Evolutionary conservation across 2,797 vertebrate genomes (phyloP), one percentile per base, ranked within the genome.

Genomic region (Staurois parvus): DNA sequence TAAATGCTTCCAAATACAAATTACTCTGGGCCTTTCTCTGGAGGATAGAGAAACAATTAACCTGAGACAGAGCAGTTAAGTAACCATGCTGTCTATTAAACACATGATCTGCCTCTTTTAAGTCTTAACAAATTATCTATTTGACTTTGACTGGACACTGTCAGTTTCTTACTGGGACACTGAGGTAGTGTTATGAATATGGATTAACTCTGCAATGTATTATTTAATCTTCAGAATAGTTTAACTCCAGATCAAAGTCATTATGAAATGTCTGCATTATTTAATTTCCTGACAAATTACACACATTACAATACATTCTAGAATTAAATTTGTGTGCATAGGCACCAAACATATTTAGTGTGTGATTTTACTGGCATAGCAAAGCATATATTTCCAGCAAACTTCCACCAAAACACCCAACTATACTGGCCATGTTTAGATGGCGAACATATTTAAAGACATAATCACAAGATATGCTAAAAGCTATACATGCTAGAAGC

Each of bases 171-270:
- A 29, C 77, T 45, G 29, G 64, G 64, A 78, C 62, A 78, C 21
- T 67, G 64, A 45, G 10, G 17, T 29, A 12, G 64, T 48, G 24
- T 68, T 68, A 79, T 79, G 77, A 79, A 68, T 79, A 79, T 79
- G 64, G 37, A 79, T 68, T 48, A 79, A 45, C 4, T 45, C 40
- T 40, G 13, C 30, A 69, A 79, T 68, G 40, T 68, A 79, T 68
- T 48, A 68, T 68, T 79, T 68, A 79, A 79, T 42, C 64, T 79
- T 2, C 28, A 30, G 28, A 28, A 79, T 48, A 79, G 34, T 68
- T 67, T 45, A 68, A 68, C 21, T 42, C 40, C 28, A 79, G 77
- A 79, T 68, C 32, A 67, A 79, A 45, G 77, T 68, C 28, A 45
- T 64, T 30, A 19, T 68, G 15, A 68, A 48, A 79, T n/a, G 37